Base-by-base conservation (phyloP, 2,888 invertebrate genomes). In the Hypselothyrea guttata region DNA sequence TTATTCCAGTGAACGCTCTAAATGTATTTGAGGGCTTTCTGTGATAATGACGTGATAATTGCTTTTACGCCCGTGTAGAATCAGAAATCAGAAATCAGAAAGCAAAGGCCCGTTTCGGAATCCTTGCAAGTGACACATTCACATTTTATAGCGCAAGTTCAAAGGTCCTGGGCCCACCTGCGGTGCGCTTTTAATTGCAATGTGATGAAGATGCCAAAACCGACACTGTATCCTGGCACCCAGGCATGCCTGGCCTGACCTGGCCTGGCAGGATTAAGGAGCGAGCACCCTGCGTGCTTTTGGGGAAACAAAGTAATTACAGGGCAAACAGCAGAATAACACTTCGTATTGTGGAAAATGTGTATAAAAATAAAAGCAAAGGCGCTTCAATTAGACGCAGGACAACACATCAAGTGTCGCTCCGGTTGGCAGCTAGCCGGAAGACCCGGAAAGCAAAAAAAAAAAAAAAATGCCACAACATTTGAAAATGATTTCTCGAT, bases 71-170 rank as follows among this genome's bases (percentile, higher is more conserved):
- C 61, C 42, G 30, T 30, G 13, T 22, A 9, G 22, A 34, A 45
- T 46, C 56, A 28, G 15, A 33, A 63, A 47, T 58, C 69, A 31
- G 52, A 7, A 35, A n/a, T 33, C 8, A 27, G 45, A n/a, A 27
- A 18, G 33, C 30, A n/a, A 9, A 28, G 2, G 18, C 9, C 22
- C 4, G 31, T n/a, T 16, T n/a, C 71, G 84, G 88, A 88, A 88
- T 81, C 88, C 88, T 76, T 88, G 88, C 88, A 88, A 88, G 86
- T 88, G 88, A 88, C 77, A 77, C 74, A 61, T 73, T 63, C 86
- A 84, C 74, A 69, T 82, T 76, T 75, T 84, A 75, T 76, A 68
- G 60, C 75, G 73, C 28, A 71, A 82, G 79, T 87, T 87, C 87
- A 88, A 88, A 87, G 88, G 70, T 57, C 61, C 15, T 54, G 13